Evolutionary conservation across 2,888 invertebrate genomes (phyloP), one percentile per base, ranked within the genome.

Genomic region (Drosophila stalkeri): DNA sequence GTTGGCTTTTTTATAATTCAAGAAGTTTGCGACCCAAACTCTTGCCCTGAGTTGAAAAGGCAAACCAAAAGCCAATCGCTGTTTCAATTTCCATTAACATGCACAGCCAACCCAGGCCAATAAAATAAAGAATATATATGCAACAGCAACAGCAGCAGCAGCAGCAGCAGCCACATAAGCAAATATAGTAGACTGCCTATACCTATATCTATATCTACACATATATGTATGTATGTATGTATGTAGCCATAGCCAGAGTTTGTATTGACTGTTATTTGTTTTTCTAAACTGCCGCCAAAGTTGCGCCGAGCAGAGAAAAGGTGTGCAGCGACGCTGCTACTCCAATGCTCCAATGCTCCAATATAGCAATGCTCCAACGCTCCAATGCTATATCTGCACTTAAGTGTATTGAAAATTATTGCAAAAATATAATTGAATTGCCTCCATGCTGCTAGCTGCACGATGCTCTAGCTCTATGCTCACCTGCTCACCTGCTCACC

Each of bases 361-460:
- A 43, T 43, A 11, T 18, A 8, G 20, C 18, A 44, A 12, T 43
- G 43, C 12, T 43, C 43, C 43, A 43, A 18, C 14, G 44, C 23
- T 44, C 44, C 20, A 20, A 16, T 57, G 60, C 61, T 56, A 57
- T 82, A 77, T 75, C 83, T 86, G 90, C 91, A 90, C 83, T 91
- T 90, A 85, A 91, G 91, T 88, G 90, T 90, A 86, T 91, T 90
- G 83, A 84, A 90, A 90, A 91, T 91, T 90, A 90, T 90, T 90
- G 82, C 90, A 81, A 88, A 89, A 89, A 83, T 82, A 91, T 90
- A 89, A 88, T 89, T 89, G 90, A 88, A 88, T 90, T 86, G 86
- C 89, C 80, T 81, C 72, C 64, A 75, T 80, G 43, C 66, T 46
- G 55, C 18, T n/a, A n/a, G n/a, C 31, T 33, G 63, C 61, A 31